Evolutionary conservation across 2,888 invertebrate species (phyloP), one percentile per base, ranked within the genome.

Genomic region (Parthenolecanium corni): DNA sequence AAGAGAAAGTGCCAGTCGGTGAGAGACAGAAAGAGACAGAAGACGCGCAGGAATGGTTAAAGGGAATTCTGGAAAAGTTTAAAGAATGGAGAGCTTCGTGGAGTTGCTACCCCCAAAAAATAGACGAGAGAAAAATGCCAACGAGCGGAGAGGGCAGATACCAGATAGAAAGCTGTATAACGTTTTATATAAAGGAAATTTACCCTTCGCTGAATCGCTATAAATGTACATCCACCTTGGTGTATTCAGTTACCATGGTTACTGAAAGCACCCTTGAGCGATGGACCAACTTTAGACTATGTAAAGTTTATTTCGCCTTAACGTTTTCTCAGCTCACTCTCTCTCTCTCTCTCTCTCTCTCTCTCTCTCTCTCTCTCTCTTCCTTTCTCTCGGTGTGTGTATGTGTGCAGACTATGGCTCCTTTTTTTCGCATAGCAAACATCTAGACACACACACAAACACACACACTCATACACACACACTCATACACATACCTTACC

Each of bases 251-350:
- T 61, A 61, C 61, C 49, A 61, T 61, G 61, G 61, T 49, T 61
- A 61, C 61, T 36, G 61, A 61, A 61, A 61, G 61, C 61, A 61
- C 61, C 47, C 61, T 61, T 61, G 61, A 61, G 51, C 61, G 61
- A 61, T 61, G 61, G 61, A 61, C 61, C 61, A 61, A 61, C 61
- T 61, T 61, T 31, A n/a, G n/a, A 61, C 51, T 61, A 61, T 51
- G 61, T 61, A 61, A 61, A 61, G 61, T 61, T 61, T 61, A 61
- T 61, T 61, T 61, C 61, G 61, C 61, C 61, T 61, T 61, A 49
- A 51, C 61, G 61, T 61, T 61, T 49, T 47, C 61, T 49, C n/a
- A n/a, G n/a, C n/a, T n/a, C n/a, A n/a, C n/a, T n/a, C n/a, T n/a
- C n/a, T n/a, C n/a, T n/a, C n/a, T n/a, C n/a, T n/a, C n/a, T n/a